Evolutionary conservation across 2,888 invertebrate genomes (phyloP).

Genomic region (Caenorhabditis doughertyi): DNA sequence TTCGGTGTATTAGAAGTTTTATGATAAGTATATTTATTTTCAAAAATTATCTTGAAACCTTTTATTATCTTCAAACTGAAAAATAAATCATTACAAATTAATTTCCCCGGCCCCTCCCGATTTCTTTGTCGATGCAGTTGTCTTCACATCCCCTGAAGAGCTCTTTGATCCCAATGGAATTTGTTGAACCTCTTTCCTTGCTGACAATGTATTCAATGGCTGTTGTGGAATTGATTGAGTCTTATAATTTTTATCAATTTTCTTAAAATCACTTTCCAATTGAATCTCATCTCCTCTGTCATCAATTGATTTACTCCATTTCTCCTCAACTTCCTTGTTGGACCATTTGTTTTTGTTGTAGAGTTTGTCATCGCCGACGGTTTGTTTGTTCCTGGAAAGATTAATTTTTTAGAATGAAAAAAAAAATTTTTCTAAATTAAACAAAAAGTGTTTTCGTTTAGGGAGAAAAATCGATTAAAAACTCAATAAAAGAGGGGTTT

Average conservation of each 20-base stretch:
- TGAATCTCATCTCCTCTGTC: constrained; percentile 67
- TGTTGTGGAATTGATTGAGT: constrained; percentile 37
- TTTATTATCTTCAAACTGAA: too few relatives aligned
- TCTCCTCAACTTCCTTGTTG: constrained; percentile 57
- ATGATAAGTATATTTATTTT: too few relatives aligned
- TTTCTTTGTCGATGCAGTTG: constrained; percentile 1
- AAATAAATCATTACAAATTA: constrained; percentile 8
- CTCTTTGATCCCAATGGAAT: constrained; percentile 27
- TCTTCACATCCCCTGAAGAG: not conserved
- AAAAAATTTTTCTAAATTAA: too few relatives aligned
- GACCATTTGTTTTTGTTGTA: constrained; percentile 44
- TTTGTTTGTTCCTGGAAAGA: constrained; percentile 45
- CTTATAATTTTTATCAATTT: constrained; percentile 63
- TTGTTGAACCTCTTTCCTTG: constrained; percentile 49
- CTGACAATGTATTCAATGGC: constrained; percentile 33
- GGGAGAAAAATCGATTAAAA: too few relatives aligned
- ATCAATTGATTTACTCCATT: constrained; percentile 66
- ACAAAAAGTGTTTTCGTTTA: too few relatives aligned
- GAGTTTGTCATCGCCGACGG: constrained; percentile 20
- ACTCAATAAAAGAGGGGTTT: too few relatives aligned
- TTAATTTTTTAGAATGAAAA: too few relatives aligned
- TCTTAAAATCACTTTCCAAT: constrained; percentile 66
- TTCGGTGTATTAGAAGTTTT: too few relatives aligned
- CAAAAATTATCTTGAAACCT: too few relatives aligned
- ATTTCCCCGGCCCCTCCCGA: constrained; percentile 3